These are phyloP conservation scores for Vanacampus margaritifer DNA, from an alignment of 2,113 vertebrate species.

Conservation along the genomic window DNA sequence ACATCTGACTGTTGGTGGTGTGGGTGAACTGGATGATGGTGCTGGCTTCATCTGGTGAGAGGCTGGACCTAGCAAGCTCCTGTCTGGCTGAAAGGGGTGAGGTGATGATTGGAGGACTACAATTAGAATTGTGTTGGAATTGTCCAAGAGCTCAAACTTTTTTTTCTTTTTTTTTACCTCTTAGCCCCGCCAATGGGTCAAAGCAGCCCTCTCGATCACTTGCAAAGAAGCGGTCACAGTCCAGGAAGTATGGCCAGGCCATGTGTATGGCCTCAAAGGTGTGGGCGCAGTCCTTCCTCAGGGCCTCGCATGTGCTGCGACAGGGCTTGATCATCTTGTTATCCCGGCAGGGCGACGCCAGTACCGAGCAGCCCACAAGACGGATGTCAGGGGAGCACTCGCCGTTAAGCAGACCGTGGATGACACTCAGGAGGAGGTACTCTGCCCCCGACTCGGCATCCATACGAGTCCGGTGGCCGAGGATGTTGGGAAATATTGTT, in stretches of 20 bases:
- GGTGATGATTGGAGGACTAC: background rate
- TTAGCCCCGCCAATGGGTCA: constrained; percentile 80
- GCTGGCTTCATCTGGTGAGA: constrained; percentile 71
- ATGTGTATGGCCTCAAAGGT: constrained; percentile 91
- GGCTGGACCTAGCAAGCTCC: constrained; percentile 60
- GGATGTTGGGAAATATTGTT: constrained; percentile 83
- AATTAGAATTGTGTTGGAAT: background rate
- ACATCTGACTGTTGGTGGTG: constrained; percentile 87
- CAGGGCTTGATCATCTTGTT: constrained; percentile 79
- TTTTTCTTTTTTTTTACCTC: constrained; percentile 68
- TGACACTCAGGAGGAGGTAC: constrained; percentile 87
- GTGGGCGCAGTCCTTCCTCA: constrained; percentile 80
- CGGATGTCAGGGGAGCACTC: constrained; percentile 91
- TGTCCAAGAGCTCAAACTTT: background rate
- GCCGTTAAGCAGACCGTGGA: constrained; percentile 86
- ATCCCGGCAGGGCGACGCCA: constrained; percentile 81
- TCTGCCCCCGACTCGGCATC: constrained; percentile 85
- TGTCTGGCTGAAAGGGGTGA: constrained; percentile 68
- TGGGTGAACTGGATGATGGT: constrained; percentile 86
- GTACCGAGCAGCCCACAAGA: constrained; percentile 87
- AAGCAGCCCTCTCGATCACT: constrained; percentile 83
- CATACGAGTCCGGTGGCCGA: constrained; percentile 76
- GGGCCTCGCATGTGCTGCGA: constrained; percentile 78
- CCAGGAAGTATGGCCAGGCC: constrained; percentile 98
- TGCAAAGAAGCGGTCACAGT: constrained; percentile 87